Evolutionary conservation across 2,888 invertebrate genomes (phyloP), one percentile per base, ranked within the genome.

Genomic region (Lepidonotus clava): DNA sequence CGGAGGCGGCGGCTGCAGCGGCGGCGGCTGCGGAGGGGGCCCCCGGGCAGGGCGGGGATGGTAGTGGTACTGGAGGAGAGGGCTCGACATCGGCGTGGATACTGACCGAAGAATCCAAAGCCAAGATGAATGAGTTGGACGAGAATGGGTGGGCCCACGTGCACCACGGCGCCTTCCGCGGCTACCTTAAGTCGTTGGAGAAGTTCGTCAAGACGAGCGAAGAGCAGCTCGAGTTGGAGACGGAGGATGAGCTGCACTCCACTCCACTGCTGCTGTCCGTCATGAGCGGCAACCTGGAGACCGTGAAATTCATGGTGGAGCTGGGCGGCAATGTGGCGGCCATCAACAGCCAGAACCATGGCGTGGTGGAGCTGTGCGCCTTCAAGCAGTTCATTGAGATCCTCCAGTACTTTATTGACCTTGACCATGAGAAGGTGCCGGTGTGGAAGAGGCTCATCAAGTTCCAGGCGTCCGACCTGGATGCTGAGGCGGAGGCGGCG

Each of bases 81-180:
- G 80, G 6, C 18, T n/a, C 41, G 18, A 51, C 14, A 11, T 18
- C 11, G 51, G 46, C 28, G 1, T 80, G 80, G 80, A n/a, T 11
- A 32, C 46, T 85, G 40, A 86, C 36, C n/a, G 86, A 86, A 6
- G 77, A 77, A 28, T 46, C 71, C 14, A 71, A 32, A 28, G 83
- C 71, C 83, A 86, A 66, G 51, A 90, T 91, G 91, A 90, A 91
- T 85, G 93, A 93, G 38, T 90, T 91, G 53, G 94, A 94, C 89
- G 92, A 93, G 84, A 90, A 91, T 76, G 94, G 93, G 18, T 94
- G 93, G 94, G 92, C 91, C 40, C 93, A 93, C 87, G 92, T 94
- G 86, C 94, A 94, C 89, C 92, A 92, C 84, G 93, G 93, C 40
- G 93, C 93, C 51, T 92, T 91, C 87, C 88, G 92, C 4, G 93